Conservation (phyloP, 2,888 invertebrate species). For the Pocota personata region DNA sequence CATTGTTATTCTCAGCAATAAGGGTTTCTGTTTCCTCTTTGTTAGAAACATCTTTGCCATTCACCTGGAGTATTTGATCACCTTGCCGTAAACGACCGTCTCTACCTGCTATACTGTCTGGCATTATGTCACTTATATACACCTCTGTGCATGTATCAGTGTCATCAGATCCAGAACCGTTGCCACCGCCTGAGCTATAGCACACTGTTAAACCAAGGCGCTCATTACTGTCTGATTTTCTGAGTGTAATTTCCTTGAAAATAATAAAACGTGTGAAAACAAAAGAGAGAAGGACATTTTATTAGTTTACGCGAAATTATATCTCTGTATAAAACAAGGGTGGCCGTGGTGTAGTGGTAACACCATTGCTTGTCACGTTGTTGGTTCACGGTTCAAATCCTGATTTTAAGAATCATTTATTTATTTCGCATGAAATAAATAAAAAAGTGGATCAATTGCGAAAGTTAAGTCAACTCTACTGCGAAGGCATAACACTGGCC, state of each 20-base stretch:
- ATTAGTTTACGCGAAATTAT: neutral
- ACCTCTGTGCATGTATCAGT: conserved; percentile 85
- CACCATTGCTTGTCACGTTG: too few relatives aligned
- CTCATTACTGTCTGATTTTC: conserved; percentile 85
- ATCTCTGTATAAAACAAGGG: neutral
- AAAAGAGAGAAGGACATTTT: neutral
- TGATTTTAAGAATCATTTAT: too few relatives aligned
- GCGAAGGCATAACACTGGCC: too few relatives aligned
- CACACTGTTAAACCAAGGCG: conserved; percentile 88
- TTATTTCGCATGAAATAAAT: too few relatives aligned
- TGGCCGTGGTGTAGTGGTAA: too few relatives aligned
- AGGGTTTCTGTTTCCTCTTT: conserved; percentile 86
- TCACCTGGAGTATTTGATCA: conserved; percentile 86
- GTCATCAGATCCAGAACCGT: conserved; percentile 84
- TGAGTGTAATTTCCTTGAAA: conserved; percentile 86
- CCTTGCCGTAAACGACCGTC: conserved; percentile 86
- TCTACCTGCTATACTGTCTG: conserved; percentile 85
- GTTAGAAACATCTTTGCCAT: conserved; percentile 85
- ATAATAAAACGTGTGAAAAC: conserved; percentile 6
- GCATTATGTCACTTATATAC: conserved; percentile 87
- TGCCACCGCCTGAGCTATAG: conserved; percentile 85
- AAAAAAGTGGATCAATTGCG: too few relatives aligned
- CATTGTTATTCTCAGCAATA: conserved; percentile 85
- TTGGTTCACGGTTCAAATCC: too few relatives aligned
- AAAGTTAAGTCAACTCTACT: too few relatives aligned